phyloP scores from a whole-genome alignment of 2,888 invertebrate genomes.

The Drosophila nr. medialis region DNA sequence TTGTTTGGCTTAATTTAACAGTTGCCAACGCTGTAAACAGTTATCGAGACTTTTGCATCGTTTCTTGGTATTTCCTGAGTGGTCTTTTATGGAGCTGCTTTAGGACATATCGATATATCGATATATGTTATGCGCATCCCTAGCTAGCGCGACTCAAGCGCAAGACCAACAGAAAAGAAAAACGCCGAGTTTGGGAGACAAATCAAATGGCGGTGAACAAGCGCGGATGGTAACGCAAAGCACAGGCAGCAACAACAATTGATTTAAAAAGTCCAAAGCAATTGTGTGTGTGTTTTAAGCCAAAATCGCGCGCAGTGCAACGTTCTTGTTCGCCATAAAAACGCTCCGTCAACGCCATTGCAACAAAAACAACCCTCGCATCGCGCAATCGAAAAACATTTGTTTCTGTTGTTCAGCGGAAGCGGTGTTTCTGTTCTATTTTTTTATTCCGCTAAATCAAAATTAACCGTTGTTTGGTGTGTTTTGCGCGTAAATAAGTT shows the following conservation, averaged over 20 bases:
- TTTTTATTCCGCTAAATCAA: conserved; percentile 44
- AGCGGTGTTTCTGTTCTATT: conserved; percentile 9
- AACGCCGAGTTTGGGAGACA: conserved; percentile 46
- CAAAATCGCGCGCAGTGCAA: conserved; percentile 29
- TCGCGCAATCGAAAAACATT: conserved; percentile 26
- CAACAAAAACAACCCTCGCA: conserved; percentile 31
- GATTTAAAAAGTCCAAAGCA: conserved; percentile 20
- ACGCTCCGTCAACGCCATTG: conserved; percentile 18
- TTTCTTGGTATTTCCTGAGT: background rate
- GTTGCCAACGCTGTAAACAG: background rate
- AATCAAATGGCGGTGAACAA: conserved; percentile 49
- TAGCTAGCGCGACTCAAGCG: conserved; percentile 11
- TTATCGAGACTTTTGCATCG: conserved; percentile 14
- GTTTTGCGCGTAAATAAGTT: conserved; percentile 50
- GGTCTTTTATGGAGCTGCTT: conserved; percentile 1
- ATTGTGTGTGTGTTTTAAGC: conserved; percentile 15
- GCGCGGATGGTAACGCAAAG: conserved; percentile 53
- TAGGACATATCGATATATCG: conserved; percentile 18
- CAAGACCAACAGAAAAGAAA: conserved; percentile 24
- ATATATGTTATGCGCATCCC: conserved; percentile 12
- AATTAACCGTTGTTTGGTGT: conserved; percentile 53
- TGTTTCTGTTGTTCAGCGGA: conserved; percentile 28
- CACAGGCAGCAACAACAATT: conserved; percentile 25
- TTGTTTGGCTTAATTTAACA: background rate
- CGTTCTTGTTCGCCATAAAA: conserved; percentile 18